A percentile compares a stretch with the other conserved stretches of the same genome.
Evolutionary conservation across 2,113 vertebrate species (phyloP).

Genomic region (Neolamprologus tretocephalus): DNA sequence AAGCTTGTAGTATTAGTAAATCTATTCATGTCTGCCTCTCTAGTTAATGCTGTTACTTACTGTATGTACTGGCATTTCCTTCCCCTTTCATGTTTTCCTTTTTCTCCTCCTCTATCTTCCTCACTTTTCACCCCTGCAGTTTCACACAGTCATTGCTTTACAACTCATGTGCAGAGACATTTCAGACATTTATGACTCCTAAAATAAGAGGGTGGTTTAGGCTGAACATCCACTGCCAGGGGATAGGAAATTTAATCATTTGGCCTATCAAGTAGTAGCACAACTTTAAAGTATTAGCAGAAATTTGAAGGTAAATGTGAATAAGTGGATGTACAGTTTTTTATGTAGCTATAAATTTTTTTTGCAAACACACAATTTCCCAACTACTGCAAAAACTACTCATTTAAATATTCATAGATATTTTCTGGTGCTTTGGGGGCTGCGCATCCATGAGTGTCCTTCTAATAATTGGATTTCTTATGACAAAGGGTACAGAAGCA

Average conservation of each 20-base stretch:
- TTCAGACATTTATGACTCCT: neutral
- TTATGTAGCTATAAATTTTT: rapidly evolving
- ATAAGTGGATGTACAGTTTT: neutral
- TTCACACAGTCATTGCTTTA: neutral
- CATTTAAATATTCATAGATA: neutral
- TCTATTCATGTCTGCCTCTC: neutral
- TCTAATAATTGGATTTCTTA: constrained; percentile 15
- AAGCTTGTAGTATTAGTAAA: neutral
- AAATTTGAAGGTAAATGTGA: neutral
- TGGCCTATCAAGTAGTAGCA: neutral
- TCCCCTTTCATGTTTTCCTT: neutral
- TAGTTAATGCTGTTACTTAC: neutral
- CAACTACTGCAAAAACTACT: neutral
- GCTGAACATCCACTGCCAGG: neutral
- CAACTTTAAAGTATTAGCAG: neutral
- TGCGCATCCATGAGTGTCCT: neutral
- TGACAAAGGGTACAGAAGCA: neutral
- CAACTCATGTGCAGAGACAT: neutral
- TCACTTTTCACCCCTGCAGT: neutral
- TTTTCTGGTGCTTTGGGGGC: neutral
- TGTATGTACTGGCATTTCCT: neutral
- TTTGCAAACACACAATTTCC: neutral
- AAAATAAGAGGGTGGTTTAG: neutral
- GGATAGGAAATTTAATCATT: neutral
- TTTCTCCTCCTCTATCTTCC: neutral